phyloP scores from a whole-genome alignment of 1,140 invertebrate species.

The Nephila pilipes region DNA sequence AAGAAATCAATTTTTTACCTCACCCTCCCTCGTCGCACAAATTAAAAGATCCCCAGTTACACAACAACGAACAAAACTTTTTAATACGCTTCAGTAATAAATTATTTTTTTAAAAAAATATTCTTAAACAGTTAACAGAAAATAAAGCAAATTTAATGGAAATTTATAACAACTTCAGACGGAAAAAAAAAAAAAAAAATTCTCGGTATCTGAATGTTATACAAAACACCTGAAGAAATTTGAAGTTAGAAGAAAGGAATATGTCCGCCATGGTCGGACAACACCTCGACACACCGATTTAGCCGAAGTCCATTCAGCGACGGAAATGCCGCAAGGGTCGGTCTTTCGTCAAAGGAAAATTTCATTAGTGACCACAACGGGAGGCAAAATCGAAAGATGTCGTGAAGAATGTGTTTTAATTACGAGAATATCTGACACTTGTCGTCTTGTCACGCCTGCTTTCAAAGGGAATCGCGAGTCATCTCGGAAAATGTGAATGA shows the following conservation, averaged over 20 bases:
- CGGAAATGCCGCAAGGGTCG: constrained; percentile 34
- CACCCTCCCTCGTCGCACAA: too few relatives aligned
- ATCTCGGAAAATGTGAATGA: background rate
- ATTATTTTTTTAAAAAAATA: too few relatives aligned
- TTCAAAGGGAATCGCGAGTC: background rate
- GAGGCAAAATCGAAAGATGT: constrained; percentile 45
- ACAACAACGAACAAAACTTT: too few relatives aligned
- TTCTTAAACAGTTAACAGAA: too few relatives aligned
- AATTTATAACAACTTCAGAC: background rate
- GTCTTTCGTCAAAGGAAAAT: constrained; percentile 59
- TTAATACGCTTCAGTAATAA: too few relatives aligned
- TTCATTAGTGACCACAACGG: constrained; percentile 62
- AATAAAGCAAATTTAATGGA: background rate
- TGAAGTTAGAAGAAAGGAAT: background rate
- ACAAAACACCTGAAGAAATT: background rate
- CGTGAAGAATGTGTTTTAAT: constrained; percentile 49
- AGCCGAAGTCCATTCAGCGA: background rate
- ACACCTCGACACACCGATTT: constrained; percentile 14
- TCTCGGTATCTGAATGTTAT: background rate
- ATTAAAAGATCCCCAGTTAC: too few relatives aligned
- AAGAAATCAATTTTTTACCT: too few relatives aligned
- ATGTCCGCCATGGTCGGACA: background rate
- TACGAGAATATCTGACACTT: constrained; percentile 51
- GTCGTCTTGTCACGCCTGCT: constrained; percentile 35
- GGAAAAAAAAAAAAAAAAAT: too few relatives aligned